Conservation (phyloP, 2,888 invertebrate species). For the Monopis laevigella region DNA sequence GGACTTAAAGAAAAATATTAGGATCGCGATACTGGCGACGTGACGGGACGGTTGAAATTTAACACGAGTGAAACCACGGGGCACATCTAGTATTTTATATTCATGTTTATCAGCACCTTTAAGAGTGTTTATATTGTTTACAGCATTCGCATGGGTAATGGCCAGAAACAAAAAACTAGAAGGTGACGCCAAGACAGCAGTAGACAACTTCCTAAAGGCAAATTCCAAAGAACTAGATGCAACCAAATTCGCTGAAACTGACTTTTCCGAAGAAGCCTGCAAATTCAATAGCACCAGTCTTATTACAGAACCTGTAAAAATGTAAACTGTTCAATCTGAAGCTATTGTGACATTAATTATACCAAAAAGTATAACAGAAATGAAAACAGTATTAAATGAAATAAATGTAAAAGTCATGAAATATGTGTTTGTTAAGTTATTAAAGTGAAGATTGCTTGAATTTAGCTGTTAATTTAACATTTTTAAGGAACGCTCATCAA, state of each 20-base stretch:
- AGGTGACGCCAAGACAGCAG: conserved; percentile 38
- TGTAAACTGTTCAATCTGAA: conserved; percentile 21
- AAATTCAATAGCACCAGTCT: conserved; percentile 32
- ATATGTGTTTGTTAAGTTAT: neutral
- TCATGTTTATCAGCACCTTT: too few relatives aligned
- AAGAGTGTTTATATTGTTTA: neutral
- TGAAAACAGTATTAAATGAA: neutral
- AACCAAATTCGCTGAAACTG: conserved; percentile 32
- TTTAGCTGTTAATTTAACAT: too few relatives aligned
- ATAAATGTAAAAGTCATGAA: neutral
- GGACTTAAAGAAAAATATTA: too few relatives aligned
- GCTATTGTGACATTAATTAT: too few relatives aligned
- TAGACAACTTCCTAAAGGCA: conserved; percentile 40
- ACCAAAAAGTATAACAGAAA: conserved; percentile 3
- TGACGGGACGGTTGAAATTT: too few relatives aligned
- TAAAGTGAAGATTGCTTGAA: too few relatives aligned
- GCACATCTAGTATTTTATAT: too few relatives aligned
- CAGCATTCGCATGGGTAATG: conserved; percentile 47
- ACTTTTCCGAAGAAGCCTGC: conserved; percentile 47
- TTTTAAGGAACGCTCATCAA: too few relatives aligned
- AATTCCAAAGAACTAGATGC: conserved; percentile 36
- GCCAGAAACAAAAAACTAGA: conserved; percentile 40
- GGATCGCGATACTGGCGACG: too few relatives aligned
- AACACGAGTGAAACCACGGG: too few relatives aligned
- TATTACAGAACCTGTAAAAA: conserved; percentile 29